Conservation (phyloP, 2,797 vertebrate species). For the Galagoides demidoff region DNA sequence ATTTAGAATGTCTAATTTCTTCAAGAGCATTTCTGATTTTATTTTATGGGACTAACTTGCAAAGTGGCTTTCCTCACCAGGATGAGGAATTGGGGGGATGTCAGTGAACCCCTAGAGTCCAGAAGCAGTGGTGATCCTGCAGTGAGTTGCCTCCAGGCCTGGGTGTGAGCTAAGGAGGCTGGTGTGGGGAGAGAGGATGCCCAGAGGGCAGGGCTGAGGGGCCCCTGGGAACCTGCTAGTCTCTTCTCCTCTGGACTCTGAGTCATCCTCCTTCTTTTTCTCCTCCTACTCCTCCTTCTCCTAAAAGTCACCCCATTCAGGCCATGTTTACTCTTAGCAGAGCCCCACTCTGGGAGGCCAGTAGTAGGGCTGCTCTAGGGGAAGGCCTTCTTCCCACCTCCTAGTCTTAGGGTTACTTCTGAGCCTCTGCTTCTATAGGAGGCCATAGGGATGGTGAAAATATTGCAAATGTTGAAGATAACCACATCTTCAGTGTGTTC, state of each 20-base stretch:
- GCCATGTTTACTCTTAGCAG: background rate
- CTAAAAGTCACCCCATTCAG: too few relatives aligned
- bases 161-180: too few relatives aligned
- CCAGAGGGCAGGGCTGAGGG: background rate
- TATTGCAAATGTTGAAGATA: background rate
- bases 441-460: background rate
- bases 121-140: background rate
- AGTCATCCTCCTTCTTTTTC: background rate
- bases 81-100: background rate
- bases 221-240: background rate
- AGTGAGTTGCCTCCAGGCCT: background rate
- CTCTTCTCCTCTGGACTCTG: background rate
- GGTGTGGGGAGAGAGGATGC: background rate
- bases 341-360: background rate
- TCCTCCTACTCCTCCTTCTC: too few relatives aligned
- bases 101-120: background rate
- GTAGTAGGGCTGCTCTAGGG: background rate
- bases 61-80: background rate
- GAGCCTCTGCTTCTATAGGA: background rate
- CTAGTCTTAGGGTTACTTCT: background rate
- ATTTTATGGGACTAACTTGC: background rate
- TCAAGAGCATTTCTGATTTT: slow-evolving; percentile 3
- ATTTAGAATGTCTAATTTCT: background rate
- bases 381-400: background rate
- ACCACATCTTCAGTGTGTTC: background rate